These are phyloP conservation scores for Cephus runcator DNA, from an alignment of 2,888 invertebrate species.

Conservation along the genomic window DNA sequence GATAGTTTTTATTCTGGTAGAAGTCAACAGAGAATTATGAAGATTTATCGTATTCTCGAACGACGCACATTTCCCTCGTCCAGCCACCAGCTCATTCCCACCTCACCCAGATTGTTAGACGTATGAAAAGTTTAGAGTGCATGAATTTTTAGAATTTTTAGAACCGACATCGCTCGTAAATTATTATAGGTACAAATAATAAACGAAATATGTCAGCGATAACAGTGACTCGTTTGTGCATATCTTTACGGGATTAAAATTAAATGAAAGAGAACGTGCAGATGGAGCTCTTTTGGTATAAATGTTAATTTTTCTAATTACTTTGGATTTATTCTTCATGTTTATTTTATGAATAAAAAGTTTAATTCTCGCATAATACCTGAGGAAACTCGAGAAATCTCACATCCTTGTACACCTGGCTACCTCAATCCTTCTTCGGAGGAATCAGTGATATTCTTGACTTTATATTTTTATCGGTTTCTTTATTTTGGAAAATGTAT, in stretches of 20 bases:
- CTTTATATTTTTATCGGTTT: not conserved
- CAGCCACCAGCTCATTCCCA: not conserved
- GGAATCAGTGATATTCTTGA: not conserved
- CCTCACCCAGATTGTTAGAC: not conserved
- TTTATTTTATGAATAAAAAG: constrained; percentile 25
- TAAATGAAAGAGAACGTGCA: not conserved
- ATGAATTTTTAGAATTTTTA: not conserved
- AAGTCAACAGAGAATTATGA: not conserved
- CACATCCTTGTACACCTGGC: not conserved
- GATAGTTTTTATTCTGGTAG: not conserved
- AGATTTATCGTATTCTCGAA: not conserved
- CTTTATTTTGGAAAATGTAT: not conserved
- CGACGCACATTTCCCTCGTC: not conserved
- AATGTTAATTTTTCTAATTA: constrained; percentile 31
- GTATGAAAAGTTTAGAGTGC: not conserved
- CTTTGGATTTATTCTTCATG: constrained; percentile 31
- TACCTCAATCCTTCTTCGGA: not conserved
- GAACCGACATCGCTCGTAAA: not conserved
- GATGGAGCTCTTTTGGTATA: not conserved
- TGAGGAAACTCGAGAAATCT: not conserved
- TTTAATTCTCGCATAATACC: not conserved
- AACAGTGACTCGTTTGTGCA: not conserved
- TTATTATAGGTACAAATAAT: not conserved
- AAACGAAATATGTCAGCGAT: not conserved
- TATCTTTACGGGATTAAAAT: not conserved